Percentiles rank a stretch among this genome's conserved stretches.
Evolutionary conservation across 1,140 invertebrate genomes (phyloP).

Genomic region (Campoletis sonorensis): DNA sequence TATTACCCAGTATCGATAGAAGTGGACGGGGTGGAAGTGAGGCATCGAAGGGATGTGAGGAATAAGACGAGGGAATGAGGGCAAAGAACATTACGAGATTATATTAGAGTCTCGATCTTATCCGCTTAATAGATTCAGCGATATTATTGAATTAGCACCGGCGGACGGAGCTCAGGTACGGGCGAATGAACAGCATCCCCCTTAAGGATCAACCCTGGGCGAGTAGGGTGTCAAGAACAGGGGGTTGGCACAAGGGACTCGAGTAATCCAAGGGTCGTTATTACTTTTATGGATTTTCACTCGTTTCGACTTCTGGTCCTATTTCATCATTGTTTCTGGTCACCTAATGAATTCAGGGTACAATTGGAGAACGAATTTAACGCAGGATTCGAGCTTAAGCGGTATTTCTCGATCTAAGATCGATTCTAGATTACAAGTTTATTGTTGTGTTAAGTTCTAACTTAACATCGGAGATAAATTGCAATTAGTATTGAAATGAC

Average conservation of each 20-base stretch:
- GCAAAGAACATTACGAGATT: conserved; percentile 53
- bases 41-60: conserved; percentile 14
- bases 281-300: conserved; percentile 41
- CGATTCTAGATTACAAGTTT: no score
- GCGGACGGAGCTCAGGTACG: conserved; percentile 61
- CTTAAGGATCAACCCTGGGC: not conserved
- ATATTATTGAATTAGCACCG: conserved; percentile 70
- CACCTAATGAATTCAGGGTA: not conserved
- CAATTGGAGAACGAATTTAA: not conserved
- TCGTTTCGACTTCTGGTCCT: conserved; percentile 1
- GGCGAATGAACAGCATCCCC: conserved; percentile 6
- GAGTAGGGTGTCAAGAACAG: not conserved
- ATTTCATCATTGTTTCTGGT: conserved; percentile 20
- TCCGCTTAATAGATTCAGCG: conserved; percentile 68
- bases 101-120: conserved; percentile 59
- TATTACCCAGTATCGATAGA: not conserved
- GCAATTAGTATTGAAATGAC: no score
- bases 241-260: not conserved
- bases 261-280: conserved; percentile 43
- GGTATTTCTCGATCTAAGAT: no score
- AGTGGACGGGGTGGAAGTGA: not conserved
- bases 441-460: no score
- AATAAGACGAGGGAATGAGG: conserved; percentile 22
- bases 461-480: no score
- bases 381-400: no score